Base-by-base conservation (phyloP, 2,888 invertebrate genomes). In the Octonoba sinensis region DNA sequence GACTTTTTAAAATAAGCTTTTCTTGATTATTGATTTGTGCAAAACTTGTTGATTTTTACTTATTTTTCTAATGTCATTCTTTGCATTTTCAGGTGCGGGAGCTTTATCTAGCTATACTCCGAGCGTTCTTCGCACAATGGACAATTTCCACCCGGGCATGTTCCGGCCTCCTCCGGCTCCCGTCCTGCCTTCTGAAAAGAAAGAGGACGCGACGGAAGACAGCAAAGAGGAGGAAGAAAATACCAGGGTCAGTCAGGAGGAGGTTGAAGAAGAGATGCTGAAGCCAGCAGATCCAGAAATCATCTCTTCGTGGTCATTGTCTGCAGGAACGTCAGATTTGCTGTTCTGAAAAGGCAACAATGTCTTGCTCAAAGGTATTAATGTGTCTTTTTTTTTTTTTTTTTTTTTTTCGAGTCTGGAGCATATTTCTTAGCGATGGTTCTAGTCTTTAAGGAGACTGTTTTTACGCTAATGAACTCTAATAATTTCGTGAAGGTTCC, bases 61-160 rank as follows among this genome's bases (percentile, higher is more conserved):
- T 20, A 20, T 1, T 3, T 57, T 20, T 2, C 22, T 22, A 57
- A 20, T 57, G 20, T 57, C 22, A 6, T 20, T 60, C n/a, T 16
- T 60, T 27, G 1, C 27, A 6, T 36, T 66, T 60, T 12, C 56
- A 81, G 81, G 81, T 66, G 76, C 82, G 86, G 87, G 88, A 83
- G 88, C 87, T 83, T 91, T 96, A 88, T 92, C 93, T 85, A 93
- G 92, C 87, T 96, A 95, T 91, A 95, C 94, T 86, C 95, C 96
- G 82, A 92, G 93, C 90, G 93, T 94, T 91, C 92, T 92, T 73
- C 90, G 91, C 85, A 91, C 90, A 85, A 90, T 91, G 86, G 87
- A 91, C 85, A 84, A 92, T 83, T 95, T 95, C 90, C 93, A 94
- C 90, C 91, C 95, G 84, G 96, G 96, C 71, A 92, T 95, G 78